Evolutionary conservation across 2,888 invertebrate genomes (phyloP), one percentile per base, ranked within the genome.

Genomic region (Hylaea fasciaria): DNA sequence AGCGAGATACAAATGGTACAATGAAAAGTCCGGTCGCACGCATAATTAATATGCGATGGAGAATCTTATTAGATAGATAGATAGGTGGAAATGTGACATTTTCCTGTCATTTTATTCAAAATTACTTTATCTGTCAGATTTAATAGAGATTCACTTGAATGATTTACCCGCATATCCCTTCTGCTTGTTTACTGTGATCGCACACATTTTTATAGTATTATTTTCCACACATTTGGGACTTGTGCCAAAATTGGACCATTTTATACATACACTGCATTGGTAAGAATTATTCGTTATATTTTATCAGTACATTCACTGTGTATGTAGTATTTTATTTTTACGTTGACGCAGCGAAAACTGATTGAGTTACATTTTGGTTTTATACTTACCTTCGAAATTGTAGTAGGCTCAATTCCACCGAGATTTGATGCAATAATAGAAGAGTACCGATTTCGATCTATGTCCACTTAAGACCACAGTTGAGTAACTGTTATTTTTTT

Each of bases 231-330:
- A 76, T 78, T 77, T 81, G 73, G 77, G 76, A 79, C 78, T 70
- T 86, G 91, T 91, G 91, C 91, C 91, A 91, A 91, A 91, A 83
- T 73, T 66, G 89, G 87, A 90, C 89, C 88, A 88, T 85, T 77
- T 72, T 77, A 74, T 72, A 75, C 78, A 77, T 76, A 75, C 78
- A 81, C 83, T 79, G 74, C 71, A 80, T 75, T 74, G 76, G 71
- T 74, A 78, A 76, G 77, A 73, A 68, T 71, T 68, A 64, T 70
- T 64, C 64, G 72, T 71, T 29, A 35, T 37, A n/a, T n/a, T n/a
- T n/a, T n/a, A 44, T 70, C 66, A 66, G 76, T 68, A 48, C 55
- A 51, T 76, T 73, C 35, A 17, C 5, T 78, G 64, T 74, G 71
- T 72, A 71, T n/a, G 11, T 58, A 46, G 61, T 73, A 74, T 80